phyloP scores from a whole-genome alignment of 2,797 vertebrate genomes.

The Cichlasoma orientale region DNA sequence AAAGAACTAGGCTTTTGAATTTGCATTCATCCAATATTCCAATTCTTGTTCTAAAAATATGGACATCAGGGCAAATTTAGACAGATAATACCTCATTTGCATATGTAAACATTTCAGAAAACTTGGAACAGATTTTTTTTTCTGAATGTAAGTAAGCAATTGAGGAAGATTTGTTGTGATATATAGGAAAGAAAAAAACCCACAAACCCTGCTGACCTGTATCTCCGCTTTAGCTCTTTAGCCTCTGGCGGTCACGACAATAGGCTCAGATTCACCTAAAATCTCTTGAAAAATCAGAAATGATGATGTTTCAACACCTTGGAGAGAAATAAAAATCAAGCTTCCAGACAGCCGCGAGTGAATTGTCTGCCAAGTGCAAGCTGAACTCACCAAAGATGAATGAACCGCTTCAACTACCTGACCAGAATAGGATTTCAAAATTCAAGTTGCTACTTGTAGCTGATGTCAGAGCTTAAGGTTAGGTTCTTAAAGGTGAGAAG shows the following conservation, averaged over 20 bases:
- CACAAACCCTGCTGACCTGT: not conserved
- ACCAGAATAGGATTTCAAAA: not conserved
- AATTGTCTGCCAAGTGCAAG: not conserved
- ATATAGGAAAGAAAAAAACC: too few species aligned
- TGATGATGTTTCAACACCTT: constrained; percentile 12
- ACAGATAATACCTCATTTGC: not conserved
- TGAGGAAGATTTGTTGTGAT: too few species aligned
- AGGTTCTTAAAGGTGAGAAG: not conserved
- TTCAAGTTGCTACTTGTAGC: not conserved
- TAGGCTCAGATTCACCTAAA: constrained; percentile 9
- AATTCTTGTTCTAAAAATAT: not conserved
- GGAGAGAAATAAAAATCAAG: not conserved
- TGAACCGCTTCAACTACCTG: constrained; percentile 12
- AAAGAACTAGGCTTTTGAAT: not conserved
- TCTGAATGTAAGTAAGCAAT: too few species aligned
- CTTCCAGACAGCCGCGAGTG: not conserved
- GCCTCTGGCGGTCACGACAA: not conserved
- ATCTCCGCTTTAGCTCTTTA: constrained; percentile 2
- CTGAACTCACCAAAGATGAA: not conserved
- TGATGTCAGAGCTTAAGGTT: not conserved
- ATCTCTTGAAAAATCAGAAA: not conserved
- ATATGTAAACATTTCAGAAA: not conserved
- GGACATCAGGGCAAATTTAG: not conserved
- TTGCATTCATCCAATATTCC: not conserved
- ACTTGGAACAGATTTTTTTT: too few species aligned